Evolutionary conservation across 2,888 invertebrate species (phyloP).

Genomic region (Lasioglossum leucozonium): DNA sequence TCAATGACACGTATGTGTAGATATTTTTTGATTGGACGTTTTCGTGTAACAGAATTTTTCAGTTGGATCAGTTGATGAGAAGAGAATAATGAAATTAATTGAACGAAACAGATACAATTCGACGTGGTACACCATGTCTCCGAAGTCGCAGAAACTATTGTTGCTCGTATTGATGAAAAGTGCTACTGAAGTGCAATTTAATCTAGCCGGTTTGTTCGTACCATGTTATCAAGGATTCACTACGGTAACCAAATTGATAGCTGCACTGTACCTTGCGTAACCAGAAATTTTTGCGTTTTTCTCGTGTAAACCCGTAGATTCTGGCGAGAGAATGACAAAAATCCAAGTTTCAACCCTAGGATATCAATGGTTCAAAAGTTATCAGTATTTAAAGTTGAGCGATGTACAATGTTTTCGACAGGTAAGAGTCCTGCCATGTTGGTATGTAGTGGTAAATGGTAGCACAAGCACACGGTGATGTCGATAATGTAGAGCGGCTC

Average conservation of each 20-base stretch:
- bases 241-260: background rate
- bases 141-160: constrained; percentile 33
- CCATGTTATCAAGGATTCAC: background rate
- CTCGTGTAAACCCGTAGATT: too few relatives aligned
- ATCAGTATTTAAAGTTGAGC: too few relatives aligned
- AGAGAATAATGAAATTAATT: background rate
- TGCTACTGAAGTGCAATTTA: background rate
- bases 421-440: too few relatives aligned
- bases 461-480: too few relatives aligned
- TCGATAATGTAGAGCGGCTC: too few relatives aligned
- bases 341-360: too few relatives aligned
- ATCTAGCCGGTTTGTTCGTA: background rate
- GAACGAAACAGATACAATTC: constrained; percentile 42
- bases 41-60: background rate
- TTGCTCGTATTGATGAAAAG: background rate
- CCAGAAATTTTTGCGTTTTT: too few relatives aligned
- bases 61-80: background rate
- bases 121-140: constrained; percentile 32
- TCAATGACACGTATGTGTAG: background rate
- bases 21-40: background rate
- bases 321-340: too few relatives aligned
- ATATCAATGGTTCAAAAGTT: too few relatives aligned
- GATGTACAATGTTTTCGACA: too few relatives aligned
- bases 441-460: too few relatives aligned
- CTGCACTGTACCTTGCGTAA: too few relatives aligned